Evolutionary conservation across 2,113 vertebrate species (phyloP).

Genomic region (Oncorhynchus kisutch): DNA sequence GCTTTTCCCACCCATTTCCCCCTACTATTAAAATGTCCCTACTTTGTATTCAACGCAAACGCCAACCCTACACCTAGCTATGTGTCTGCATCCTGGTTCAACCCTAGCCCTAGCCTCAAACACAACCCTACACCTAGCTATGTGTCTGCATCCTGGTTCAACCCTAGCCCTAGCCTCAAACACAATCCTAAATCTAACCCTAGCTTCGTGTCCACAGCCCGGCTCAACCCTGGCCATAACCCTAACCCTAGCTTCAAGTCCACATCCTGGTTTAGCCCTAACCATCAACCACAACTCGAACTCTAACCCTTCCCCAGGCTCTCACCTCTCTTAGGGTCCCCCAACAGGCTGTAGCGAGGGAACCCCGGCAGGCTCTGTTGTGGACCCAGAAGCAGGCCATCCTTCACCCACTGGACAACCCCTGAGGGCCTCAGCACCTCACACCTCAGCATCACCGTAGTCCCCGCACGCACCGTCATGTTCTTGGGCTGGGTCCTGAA

Average conservation of each 20-base stretch:
- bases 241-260: too few species aligned
- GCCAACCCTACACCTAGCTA: not conserved
- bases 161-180: not conserved
- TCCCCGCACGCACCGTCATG: slow-evolving; percentile 71
- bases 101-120: too few species aligned
- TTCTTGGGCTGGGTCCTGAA: slow-evolving; percentile 81
- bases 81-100: not conserved
- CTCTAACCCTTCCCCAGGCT: not conserved
- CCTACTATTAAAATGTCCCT: too few species aligned
- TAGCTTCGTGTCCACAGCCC: too few species aligned
- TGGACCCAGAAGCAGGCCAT: slow-evolving; percentile 82
- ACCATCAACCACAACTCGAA: too few species aligned
- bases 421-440: slow-evolving; percentile 78
- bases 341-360: slow-evolving; percentile 80
- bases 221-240: slow-evolving; percentile 3
- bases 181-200: not conserved
- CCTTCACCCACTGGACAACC: slow-evolving; percentile 83
- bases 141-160: not conserved
- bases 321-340: slow-evolving; percentile 77
- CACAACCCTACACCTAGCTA: too few species aligned
- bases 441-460: slow-evolving; percentile 72
- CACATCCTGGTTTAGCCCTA: too few species aligned
- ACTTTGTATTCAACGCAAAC: too few species aligned
- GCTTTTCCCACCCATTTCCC: too few species aligned
- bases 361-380: slow-evolving; percentile 79